A percentile compares a stretch with the other conserved stretches of the same genome.
Conservation (phyloP, 2,888 invertebrate species). For the Drosophila prolongata region DNA sequence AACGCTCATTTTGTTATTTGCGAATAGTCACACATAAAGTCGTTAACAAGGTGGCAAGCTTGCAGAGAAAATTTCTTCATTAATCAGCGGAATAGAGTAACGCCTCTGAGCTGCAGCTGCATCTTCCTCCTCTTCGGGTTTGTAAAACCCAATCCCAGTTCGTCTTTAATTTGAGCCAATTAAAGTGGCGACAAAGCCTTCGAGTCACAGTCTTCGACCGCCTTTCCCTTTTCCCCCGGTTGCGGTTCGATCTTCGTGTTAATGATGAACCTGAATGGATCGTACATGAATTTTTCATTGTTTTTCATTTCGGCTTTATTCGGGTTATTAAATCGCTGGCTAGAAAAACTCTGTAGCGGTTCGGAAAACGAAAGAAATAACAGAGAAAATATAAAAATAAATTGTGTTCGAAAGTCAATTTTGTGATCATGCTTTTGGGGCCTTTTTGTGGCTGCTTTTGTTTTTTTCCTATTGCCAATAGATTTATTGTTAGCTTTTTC, state of each 20-base stretch:
- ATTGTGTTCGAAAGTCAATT: slow-evolving; percentile 59
- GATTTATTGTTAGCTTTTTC: slow-evolving; percentile 55
- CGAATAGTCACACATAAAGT: slow-evolving; percentile 48
- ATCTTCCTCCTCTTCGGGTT: not conserved
- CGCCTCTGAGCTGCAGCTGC: slow-evolving; percentile 21
- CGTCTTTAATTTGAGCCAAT: slow-evolving; percentile 72
- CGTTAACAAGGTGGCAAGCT: slow-evolving; percentile 59
- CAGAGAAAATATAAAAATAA: slow-evolving; percentile 47
- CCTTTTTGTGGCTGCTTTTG: slow-evolving; percentile 18
- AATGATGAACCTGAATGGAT: slow-evolving; percentile 70
- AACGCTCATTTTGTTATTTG: slow-evolving; percentile 27
- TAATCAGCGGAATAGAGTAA: slow-evolving; percentile 55
- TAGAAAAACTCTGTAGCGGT: slow-evolving; percentile 45
- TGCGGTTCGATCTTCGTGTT: slow-evolving; percentile 42
- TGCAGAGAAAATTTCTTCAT: slow-evolving; percentile 53
- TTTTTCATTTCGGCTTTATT: slow-evolving; percentile 32
- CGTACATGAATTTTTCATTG: slow-evolving; percentile 59
- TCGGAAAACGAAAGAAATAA: slow-evolving; percentile 14
- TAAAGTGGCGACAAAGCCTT: slow-evolving; percentile 70
- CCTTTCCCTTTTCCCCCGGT: slow-evolving; percentile 64
- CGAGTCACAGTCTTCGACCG: slow-evolving; percentile 30
- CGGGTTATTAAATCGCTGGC: slow-evolving; percentile 34
- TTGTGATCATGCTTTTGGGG: slow-evolving; percentile 37
- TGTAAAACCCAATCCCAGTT: slow-evolving; percentile 13
- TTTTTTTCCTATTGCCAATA: slow-evolving; percentile 34